Conservation (phyloP, 2,113 vertebrate genomes). For the Podarcis cretensis region DNA sequence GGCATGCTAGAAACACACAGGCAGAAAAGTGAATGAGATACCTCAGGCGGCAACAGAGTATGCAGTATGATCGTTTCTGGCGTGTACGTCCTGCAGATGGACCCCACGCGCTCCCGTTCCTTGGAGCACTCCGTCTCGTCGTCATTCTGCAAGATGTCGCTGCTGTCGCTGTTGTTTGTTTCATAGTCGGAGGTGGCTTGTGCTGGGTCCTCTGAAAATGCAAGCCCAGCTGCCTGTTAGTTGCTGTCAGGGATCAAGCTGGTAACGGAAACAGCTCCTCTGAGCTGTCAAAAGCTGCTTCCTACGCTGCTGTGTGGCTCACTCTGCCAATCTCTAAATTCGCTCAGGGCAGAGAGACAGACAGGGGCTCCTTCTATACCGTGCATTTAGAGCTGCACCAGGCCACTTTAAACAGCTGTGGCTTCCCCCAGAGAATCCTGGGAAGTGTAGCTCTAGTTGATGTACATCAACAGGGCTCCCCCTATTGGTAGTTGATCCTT, state of each 20-base stretch:
- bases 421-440: too few relatives aligned
- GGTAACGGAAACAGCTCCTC: not conserved
- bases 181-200: slow-evolving; percentile 93
- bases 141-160: slow-evolving; percentile 89
- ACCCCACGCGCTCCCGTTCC: slow-evolving; percentile 62
- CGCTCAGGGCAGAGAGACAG: too few relatives aligned
- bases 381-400: too few relatives aligned
- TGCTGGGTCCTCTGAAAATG: slow-evolving; percentile 83
- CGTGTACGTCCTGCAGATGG: slow-evolving; percentile 61
- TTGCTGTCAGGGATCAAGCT: not conserved
- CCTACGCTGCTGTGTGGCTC: too few relatives aligned
- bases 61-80: slow-evolving; percentile 80
- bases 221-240: slow-evolving; percentile 42
- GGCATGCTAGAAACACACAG: too few relatives aligned
- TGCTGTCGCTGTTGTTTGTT: slow-evolving; percentile 95
- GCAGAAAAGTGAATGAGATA: slow-evolving; percentile 25
- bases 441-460: too few relatives aligned
- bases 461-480: too few relatives aligned
- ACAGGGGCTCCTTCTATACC: too few relatives aligned
- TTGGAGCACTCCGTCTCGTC: slow-evolving; percentile 82
- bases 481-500: too few relatives aligned
- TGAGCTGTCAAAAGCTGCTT: not conserved
- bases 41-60: slow-evolving; percentile 69
- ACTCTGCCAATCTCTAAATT: not conserved
- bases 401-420: too few relatives aligned